A percentile compares a stretch with the other conserved stretches of the same genome.
Conservation (phyloP, 2,888 invertebrate species). For the Heteromyza rotundicornis region DNA sequence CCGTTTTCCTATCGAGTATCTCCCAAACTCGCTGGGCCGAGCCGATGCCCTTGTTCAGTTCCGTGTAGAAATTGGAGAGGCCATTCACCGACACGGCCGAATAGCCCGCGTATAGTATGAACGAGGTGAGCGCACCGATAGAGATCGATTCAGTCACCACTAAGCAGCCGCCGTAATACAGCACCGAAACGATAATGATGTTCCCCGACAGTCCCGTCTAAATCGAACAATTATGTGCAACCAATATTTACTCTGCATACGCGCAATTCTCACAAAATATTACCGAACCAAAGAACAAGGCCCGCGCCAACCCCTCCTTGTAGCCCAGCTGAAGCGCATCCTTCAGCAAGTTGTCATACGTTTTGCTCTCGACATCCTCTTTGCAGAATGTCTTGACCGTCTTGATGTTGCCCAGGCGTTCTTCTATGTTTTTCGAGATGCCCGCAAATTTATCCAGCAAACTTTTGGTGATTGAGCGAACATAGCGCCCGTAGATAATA, state of each 20-base stretch:
- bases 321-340: conserved; percentile 80
- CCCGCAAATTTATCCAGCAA: conserved; percentile 76
- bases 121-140: conserved; percentile 90
- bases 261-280: conserved; percentile 32
- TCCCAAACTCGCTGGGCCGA: conserved; percentile 90
- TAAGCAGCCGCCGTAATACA: conserved; percentile 91
- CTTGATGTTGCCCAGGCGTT: conserved; percentile 87
- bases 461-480: conserved; percentile 80
- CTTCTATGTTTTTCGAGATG: conserved; percentile 81
- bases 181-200: conserved; percentile 84
- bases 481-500: conserved; percentile 81
- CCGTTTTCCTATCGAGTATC: conserved; percentile 80
- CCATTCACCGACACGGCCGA: conserved; percentile 90
- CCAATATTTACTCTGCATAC: background rate
- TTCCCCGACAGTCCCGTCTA: conserved; percentile 90
- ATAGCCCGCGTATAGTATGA: conserved; percentile 92
- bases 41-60: conserved; percentile 91
- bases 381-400: conserved; percentile 93
- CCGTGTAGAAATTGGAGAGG: conserved; percentile 91
- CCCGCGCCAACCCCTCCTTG: conserved; percentile 85
- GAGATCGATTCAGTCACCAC: conserved; percentile 79
- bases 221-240: background rate
- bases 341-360: conserved; percentile 73
- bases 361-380: conserved; percentile 76
- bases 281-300: conserved; percentile 90